Percentiles rank a stretch among this genome's conserved stretches.
Evolutionary conservation across 2,113 vertebrate genomes (phyloP).

Genomic region (Toxostoma redivivum): DNA sequence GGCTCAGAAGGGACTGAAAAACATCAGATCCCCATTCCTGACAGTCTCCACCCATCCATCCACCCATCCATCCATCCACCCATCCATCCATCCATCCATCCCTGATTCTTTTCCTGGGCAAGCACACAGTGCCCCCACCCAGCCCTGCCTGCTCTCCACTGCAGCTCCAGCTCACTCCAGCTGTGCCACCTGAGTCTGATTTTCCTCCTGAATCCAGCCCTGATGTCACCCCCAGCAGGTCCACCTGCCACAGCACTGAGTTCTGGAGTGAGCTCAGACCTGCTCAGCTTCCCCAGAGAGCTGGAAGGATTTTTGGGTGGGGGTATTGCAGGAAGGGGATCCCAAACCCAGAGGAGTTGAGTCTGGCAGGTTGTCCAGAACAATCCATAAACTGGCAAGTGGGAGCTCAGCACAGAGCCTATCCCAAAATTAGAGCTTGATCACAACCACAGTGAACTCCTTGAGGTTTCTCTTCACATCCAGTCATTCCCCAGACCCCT

Average conservation of each 20-base stretch:
- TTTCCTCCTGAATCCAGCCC: neutral
- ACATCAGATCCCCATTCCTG: neutral
- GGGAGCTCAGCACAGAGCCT: neutral
- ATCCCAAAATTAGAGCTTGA: neutral
- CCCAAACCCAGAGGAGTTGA: neutral
- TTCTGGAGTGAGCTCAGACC: neutral
- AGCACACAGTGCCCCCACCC: fast-evolving
- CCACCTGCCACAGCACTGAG: neutral
- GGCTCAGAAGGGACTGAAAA: neutral
- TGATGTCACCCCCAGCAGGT: neutral
- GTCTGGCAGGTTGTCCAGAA: neutral
- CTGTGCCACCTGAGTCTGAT: neutral
- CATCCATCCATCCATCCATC: neutral
- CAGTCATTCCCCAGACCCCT: neutral
- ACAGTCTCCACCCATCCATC: neutral
- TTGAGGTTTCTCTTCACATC: neutral
- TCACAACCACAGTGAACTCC: neutral
- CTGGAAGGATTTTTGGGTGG: neutral
- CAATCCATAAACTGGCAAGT: fast-evolving
- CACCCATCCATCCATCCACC: neutral
- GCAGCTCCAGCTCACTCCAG: neutral
- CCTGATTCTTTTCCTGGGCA: neutral
- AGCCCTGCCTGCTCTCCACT: neutral
- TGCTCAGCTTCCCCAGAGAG: neutral
- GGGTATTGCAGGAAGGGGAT: neutral